Evolutionary conservation across 2,113 vertebrate genomes (phyloP).

Genomic region (Mirounga angustirostris): DNA sequence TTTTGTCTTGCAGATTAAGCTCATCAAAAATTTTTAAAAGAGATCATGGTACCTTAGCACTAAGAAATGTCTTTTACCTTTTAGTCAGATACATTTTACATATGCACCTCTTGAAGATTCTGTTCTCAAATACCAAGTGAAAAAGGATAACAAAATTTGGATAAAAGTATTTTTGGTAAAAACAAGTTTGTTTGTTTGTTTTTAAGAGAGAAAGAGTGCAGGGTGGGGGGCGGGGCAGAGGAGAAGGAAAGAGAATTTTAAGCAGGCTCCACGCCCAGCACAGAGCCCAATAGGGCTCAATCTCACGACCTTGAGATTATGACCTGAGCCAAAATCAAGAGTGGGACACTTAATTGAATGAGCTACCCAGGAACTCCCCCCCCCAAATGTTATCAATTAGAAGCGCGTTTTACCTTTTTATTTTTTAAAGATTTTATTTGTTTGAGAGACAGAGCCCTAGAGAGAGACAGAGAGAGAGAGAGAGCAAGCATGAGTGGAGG

Average conservation of each 20-base stretch:
- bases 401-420: not conserved
- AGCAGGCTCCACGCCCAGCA: not conserved
- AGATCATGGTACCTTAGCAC: not conserved
- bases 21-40: not conserved
- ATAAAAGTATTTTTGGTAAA: slow-evolving; percentile 12
- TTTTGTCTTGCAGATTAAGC: not conserved
- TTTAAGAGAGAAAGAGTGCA: not conserved
- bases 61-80: not conserved
- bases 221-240: not conserved
- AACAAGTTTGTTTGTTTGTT: not conserved
- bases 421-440: too few relatives aligned
- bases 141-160: slow-evolving; percentile 6
- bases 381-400: not conserved
- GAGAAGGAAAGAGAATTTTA: not conserved
- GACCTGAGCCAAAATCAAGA: not conserved
- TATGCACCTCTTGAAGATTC: not conserved
- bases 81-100: not conserved
- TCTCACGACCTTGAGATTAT: not conserved
- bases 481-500: too few relatives aligned
- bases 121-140: slow-evolving; percentile 16
- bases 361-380: not conserved
- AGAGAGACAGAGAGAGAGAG: too few relatives aligned
- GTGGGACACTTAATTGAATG: not conserved
- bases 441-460: too few relatives aligned
- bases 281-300: not conserved